Evolutionary conservation across 2,113 vertebrate species (phyloP), one percentile per base, ranked within the genome.

Genomic region (Xenotilapia longispinis): DNA sequence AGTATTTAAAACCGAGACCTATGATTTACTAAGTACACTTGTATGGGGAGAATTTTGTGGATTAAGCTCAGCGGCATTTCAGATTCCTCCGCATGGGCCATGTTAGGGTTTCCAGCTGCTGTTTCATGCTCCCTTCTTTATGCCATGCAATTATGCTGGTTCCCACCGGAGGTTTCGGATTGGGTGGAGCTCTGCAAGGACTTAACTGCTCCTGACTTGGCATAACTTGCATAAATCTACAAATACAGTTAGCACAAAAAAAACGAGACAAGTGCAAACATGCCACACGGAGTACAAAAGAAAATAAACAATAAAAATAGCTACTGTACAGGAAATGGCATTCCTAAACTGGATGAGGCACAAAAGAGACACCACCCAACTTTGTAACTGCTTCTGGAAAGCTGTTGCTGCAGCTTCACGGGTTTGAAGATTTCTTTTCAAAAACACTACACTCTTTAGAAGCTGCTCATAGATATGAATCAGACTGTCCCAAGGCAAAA

Each of bases 121-220:
- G 85, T 81, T 94, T 90, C 94, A 94, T 88, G 92, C 89, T 92
- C 81, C 47, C 14, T 68, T 91, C 60, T 87, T 86, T 81, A 73
- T 88, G 92, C 94, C 94, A 92, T 92, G 87, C 90, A 93, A 93
- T 95, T 93, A 94, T 81, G n/a, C 87, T 58, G 82, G 87, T 93
- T 95, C 94, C 93, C 93, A 94, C 92, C 87, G 86, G 93, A 94
- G 89, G 92, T 92, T 88, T 68, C 60, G 81, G 51, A 79, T 88
- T 89, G 93, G 93, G 92, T 95, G 92, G 94, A 93, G 94, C 90
- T 90, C 88, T 78, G 84, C 82, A 80, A 87, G 78, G 75, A 89
- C 85, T 93, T 92, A 92, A 92, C 89, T 90, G 81, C 83, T 94
- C 83, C 87, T 92, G 81, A 60, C 84, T 85, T 85, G 73, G 84